These are phyloP conservation scores for Lagopus leucura DNA, from an alignment of 2,113 vertebrate genomes.

Conservation along the genomic window DNA sequence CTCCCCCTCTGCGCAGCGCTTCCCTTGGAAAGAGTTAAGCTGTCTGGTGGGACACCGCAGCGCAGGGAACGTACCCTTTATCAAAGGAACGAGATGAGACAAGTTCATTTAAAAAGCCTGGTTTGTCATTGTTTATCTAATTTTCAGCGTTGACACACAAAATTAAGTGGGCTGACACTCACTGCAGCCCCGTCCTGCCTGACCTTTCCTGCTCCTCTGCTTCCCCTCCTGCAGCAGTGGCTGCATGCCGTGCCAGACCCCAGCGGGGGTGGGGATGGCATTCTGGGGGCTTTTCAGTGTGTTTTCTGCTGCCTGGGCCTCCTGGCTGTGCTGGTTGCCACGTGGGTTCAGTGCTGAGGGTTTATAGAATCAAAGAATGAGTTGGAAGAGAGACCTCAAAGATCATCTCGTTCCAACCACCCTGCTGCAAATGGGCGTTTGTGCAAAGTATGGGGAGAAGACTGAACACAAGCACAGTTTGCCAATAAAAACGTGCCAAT, in stretches of 20 bases:
- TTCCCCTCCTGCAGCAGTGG: constrained; percentile 27
- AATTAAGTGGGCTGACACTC: constrained; percentile 84
- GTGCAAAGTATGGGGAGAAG: fast-evolving
- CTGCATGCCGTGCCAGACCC: background rate
- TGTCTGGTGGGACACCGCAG: constrained; percentile 49
- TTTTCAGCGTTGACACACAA: constrained; percentile 85
- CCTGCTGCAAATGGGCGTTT: background rate
- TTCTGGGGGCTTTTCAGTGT: background rate
- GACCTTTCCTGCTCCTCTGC: constrained; percentile 67
- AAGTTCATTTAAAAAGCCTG: constrained; percentile 88
- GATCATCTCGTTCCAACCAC: too few relatives aligned
- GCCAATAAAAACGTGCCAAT: too few relatives aligned
- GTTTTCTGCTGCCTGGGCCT: background rate
- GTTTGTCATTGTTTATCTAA: constrained; percentile 87
- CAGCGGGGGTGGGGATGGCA: background rate
- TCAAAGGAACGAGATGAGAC: constrained; percentile 88
- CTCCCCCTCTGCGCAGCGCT: background rate
- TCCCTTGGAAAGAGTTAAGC: constrained; percentile 74
- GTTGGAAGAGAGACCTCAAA: too few relatives aligned
- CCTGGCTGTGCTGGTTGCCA: background rate
- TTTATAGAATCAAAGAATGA: background rate
- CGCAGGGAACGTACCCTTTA: constrained; percentile 69
- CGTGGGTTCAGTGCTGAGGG: background rate
- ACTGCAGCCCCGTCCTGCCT: constrained; percentile 71
- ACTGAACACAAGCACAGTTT: too few relatives aligned